phyloP scores from a whole-genome alignment of 2,113 vertebrate genomes.

The Isurus oxyrinchus region DNA sequence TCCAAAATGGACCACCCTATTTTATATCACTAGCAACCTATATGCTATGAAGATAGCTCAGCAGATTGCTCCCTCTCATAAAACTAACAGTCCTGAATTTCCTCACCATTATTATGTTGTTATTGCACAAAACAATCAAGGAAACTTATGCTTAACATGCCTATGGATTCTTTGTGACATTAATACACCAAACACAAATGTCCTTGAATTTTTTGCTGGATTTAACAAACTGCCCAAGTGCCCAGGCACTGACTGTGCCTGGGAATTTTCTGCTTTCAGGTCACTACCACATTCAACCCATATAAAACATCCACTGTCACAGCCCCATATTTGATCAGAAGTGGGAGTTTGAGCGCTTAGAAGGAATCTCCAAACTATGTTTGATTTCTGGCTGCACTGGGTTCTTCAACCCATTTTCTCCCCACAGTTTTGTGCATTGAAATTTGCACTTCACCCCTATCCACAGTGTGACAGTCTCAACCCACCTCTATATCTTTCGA shows the following conservation, averaged over 20 bases:
- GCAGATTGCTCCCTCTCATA: neutral
- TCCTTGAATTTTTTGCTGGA: neutral
- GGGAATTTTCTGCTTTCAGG: neutral
- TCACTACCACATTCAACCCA: neutral
- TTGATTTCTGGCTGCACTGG: neutral
- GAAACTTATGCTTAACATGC: neutral
- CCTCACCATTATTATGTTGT: neutral
- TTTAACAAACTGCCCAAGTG: neutral
- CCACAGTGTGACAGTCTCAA: neutral
- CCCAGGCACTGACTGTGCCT: neutral
- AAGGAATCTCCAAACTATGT: neutral
- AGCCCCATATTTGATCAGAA: neutral
- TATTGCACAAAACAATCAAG: neutral
- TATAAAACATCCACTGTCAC: neutral
- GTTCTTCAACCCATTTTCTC: neutral
- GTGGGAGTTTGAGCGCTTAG: neutral
- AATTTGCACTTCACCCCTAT: neutral
- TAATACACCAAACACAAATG: neutral
- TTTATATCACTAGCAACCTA: neutral
- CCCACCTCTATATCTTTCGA: neutral
- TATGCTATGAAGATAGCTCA: neutral
- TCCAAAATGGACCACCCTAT: neutral
- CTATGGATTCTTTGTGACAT: neutral
- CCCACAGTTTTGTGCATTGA: neutral
- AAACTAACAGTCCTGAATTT: neutral